phyloP scores from a whole-genome alignment of 2,888 invertebrate genomes.

The Tachina lurida region DNA sequence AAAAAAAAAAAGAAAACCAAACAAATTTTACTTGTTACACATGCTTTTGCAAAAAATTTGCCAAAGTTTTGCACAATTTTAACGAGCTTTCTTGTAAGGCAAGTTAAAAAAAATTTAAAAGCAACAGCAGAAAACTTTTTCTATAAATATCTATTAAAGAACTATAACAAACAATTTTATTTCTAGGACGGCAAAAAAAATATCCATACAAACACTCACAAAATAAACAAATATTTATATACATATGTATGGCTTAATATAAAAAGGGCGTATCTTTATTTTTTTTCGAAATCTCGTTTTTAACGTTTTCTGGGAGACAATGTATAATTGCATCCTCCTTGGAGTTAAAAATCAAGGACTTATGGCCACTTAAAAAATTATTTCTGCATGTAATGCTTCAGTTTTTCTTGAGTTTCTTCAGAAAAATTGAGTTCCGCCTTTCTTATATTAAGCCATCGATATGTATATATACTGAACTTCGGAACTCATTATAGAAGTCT shows the following conservation, averaged over 20 bases:
- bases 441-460: no score
- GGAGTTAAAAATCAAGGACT: no score
- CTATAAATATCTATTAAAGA: slow-evolving; percentile 68
- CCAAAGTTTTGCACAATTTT: slow-evolving; percentile 55
- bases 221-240: slow-evolving; percentile 30
- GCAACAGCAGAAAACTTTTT: slow-evolving; percentile 56
- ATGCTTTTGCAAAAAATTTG: slow-evolving; percentile 13
- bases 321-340: no score
- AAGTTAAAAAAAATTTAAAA: slow-evolving; percentile 15
- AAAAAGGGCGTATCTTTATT: no score
- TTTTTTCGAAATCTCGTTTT: no score
- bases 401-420: no score
- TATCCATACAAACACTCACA: neutral
- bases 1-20: neutral
- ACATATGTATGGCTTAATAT: slow-evolving; percentile 22
- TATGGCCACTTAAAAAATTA: no score
- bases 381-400: no score
- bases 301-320: no score
- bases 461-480: no score
- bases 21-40: slow-evolving; percentile 3
- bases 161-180: slow-evolving; percentile 66
- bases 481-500: slow-evolving; percentile 68
- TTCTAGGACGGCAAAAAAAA: slow-evolving; percentile 43
- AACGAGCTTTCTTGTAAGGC: slow-evolving; percentile 35
- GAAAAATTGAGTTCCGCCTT: no score